These are phyloP conservation scores for Oncorhynchus gorbuscha DNA, from an alignment of 2,113 vertebrate genomes.

Conservation along the genomic window DNA sequence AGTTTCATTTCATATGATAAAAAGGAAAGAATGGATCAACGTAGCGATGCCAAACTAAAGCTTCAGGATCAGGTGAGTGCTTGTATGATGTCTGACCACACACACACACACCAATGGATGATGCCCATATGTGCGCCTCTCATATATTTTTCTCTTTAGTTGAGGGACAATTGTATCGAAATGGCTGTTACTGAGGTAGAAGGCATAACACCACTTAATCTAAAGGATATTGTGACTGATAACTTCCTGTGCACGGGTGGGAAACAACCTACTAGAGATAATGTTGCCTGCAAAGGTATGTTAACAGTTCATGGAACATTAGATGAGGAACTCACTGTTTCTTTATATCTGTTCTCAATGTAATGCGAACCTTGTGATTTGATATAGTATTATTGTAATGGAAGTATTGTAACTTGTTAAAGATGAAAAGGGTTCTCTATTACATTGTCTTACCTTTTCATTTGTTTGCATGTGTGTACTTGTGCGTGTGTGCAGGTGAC, in stretches of 20 bases:
- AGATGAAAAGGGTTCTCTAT: neutral
- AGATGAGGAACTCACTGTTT: neutral
- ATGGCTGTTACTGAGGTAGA: conserved; percentile 31
- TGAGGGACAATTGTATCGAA: conserved; percentile 65
- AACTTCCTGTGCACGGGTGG: conserved; percentile 76
- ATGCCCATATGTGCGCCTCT: no score
- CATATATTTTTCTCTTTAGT: neutral
- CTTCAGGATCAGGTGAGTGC: conserved; percentile 58
- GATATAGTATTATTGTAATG: no score
- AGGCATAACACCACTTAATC: conserved; percentile 24
- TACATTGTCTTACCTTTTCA: no score
- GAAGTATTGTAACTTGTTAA: neutral
- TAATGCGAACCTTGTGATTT: no score
- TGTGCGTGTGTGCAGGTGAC: conserved; percentile 54
- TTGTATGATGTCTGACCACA: neutral
- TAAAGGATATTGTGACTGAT: conserved; percentile 54
- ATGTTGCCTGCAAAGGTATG: conserved; percentile 67
- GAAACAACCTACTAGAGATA: neutral
- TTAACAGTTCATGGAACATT: neutral
- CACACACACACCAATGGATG: neutral
- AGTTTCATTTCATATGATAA: conserved; percentile 46
- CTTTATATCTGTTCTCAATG: no score
- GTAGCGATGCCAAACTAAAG: conserved; percentile 55
- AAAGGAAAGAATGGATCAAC: rapidly evolving
- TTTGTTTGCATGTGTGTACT: no score